These are phyloP conservation scores for Leptestheria dahalacensis DNA, from an alignment of 1,140 invertebrate genomes.

Conservation along the genomic window DNA sequence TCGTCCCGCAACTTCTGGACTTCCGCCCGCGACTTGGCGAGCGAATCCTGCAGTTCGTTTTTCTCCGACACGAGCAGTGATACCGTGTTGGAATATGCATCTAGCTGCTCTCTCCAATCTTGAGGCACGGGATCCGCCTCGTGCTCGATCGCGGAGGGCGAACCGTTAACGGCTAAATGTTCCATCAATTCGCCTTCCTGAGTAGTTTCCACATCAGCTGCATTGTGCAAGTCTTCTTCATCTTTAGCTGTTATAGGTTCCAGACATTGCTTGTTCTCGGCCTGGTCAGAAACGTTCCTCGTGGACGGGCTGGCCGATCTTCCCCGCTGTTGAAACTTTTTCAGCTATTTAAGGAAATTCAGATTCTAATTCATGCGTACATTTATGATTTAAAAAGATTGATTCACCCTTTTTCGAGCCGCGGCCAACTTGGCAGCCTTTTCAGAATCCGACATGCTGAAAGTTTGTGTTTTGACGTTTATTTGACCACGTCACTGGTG, in stretches of 20 bases:
- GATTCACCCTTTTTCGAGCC: slow-evolving; percentile 8
- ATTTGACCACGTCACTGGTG: neutral
- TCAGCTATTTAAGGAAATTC: slow-evolving; percentile 1
- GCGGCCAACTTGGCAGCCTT: slow-evolving; percentile 13
- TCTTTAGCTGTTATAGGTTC: neutral
- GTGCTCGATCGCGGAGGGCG: too few species aligned
- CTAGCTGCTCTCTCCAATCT: neutral
- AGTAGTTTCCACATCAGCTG: too few species aligned
- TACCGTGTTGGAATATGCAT: neutral
- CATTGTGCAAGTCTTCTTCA: too few species aligned
- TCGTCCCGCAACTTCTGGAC: too few species aligned
- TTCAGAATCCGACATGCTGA: neutral
- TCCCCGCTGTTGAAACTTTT: slow-evolving; percentile 13
- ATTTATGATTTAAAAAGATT: neutral
- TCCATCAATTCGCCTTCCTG: neutral
- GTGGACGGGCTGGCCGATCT: slow-evolving; percentile 4
- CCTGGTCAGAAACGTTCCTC: too few species aligned
- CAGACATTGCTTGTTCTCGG: neutral
- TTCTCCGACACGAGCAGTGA: neutral
- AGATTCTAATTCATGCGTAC: neutral
- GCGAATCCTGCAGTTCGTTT: neutral
- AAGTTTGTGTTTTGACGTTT: neutral
- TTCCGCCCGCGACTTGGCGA: neutral
- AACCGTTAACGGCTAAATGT: too few species aligned
- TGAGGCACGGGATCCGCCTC: neutral